These are phyloP conservation scores for Menidia menidia DNA, from an alignment of 2,797 vertebrate species.

Conservation along the genomic window DNA sequence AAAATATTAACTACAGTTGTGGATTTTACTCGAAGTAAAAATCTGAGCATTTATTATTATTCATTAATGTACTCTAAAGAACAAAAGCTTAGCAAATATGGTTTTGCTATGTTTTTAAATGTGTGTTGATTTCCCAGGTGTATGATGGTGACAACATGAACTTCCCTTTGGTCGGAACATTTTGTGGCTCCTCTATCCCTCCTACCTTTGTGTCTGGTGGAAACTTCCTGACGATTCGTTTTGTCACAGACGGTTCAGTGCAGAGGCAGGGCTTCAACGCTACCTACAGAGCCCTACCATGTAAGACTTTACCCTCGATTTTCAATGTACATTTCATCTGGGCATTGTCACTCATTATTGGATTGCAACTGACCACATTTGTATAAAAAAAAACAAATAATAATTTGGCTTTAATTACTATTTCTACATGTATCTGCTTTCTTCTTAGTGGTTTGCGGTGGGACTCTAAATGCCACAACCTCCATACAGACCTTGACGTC, in stretches of 20 bases:
- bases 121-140: conserved; percentile 74
- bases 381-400: no score
- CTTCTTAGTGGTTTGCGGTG: conserved; percentile 86
- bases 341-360: no score
- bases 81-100: not conserved
- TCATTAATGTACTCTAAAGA: not conserved
- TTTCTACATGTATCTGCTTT: conserved; percentile 5
- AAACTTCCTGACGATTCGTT: conserved; percentile 89
- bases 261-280: conserved; percentile 87
- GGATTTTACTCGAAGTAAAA: no score
- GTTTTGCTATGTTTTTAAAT: not conserved
- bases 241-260: conserved; percentile 80
- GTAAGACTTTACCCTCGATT: conserved; percentile 78
- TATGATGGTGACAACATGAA: conserved; percentile 87
- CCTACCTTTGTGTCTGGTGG: conserved; percentile 84
- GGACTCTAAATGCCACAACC: conserved; percentile 86
- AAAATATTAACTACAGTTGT: not conserved
- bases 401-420: no score
- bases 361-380: no score
- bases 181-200: conserved; percentile 86
- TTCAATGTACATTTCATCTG: no score
- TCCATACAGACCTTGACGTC: conserved; percentile 79
- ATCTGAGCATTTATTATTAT: no score
- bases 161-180: conserved; percentile 84
- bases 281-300: conserved; percentile 83